phyloP scores from a whole-genome alignment of 2,888 invertebrate species.

The Laothoe populi region DNA sequence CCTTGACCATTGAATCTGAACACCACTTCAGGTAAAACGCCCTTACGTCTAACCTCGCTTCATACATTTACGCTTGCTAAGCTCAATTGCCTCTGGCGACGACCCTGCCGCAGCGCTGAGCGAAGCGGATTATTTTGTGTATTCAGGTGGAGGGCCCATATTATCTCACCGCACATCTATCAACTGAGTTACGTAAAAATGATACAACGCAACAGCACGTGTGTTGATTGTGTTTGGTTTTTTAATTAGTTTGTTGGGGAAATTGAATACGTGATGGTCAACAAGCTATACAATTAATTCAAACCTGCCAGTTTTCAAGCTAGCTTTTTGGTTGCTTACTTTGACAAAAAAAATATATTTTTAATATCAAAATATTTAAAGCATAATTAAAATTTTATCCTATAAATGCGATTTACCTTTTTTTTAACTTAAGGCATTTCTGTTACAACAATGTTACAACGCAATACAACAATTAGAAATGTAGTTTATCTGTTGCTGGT shows the following conservation, averaged over 20 bases:
- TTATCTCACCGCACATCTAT: conserved; percentile 25
- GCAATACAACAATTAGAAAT: no score
- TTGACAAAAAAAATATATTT: no score
- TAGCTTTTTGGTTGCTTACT: no score
- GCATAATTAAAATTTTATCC: no score
- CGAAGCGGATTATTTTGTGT: conserved; percentile 27
- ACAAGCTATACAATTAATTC: not conserved
- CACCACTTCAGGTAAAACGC: not conserved
- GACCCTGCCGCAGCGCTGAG: conserved; percentile 19
- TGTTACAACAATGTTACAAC: no score
- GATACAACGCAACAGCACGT: conserved; percentile 16
- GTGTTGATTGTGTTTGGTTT: conserved; percentile 10
- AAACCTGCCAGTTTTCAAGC: no score
- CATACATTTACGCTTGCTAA: not conserved
- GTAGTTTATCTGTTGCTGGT: not conserved
- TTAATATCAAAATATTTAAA: no score
- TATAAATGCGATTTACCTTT: no score
- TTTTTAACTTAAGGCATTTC: no score
- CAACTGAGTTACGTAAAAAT: conserved; percentile 24
- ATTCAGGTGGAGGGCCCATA: conserved; percentile 17
- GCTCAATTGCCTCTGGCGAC: conserved; percentile 2
- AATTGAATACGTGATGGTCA: not conserved
- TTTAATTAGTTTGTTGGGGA: no score
- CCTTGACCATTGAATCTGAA: not conserved
- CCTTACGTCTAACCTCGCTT: not conserved